phyloP scores from a whole-genome alignment of 2,888 invertebrate genomes.

The Prionchulus punctatus region DNA sequence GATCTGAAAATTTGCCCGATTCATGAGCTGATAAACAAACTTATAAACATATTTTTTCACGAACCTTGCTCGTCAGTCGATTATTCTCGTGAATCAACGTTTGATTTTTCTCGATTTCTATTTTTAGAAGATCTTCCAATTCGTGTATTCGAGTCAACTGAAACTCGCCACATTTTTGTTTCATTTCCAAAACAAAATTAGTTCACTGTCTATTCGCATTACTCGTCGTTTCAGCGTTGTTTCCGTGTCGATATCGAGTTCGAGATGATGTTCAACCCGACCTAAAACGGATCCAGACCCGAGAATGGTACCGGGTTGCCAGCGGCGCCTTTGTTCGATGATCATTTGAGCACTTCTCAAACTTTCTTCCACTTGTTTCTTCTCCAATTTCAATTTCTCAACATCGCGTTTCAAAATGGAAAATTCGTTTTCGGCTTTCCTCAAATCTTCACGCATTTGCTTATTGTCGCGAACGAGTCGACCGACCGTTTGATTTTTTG shows the following conservation, averaged over 20 bases:
- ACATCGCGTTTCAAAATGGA: neutral
- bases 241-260: neutral
- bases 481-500: neutral
- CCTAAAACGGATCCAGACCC: too few species aligned
- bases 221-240: neutral
- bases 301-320: neutral
- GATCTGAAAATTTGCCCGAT: neutral
- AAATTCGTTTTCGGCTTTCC: neutral
- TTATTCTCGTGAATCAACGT: neutral
- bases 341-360: too few species aligned
- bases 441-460: neutral
- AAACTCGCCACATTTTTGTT: neutral
- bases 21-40: neutral
- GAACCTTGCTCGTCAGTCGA: conserved; percentile 7
- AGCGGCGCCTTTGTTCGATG: neutral
- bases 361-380: too few species aligned
- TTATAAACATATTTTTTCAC: neutral
- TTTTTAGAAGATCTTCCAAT: conserved; percentile 3
- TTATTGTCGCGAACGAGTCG: neutral
- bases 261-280: too few species aligned
- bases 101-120: conserved; percentile 3
- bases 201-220: too few species aligned
- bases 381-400: neutral
- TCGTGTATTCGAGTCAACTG: conserved; percentile 1
- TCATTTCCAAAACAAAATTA: too few species aligned